Base-by-base conservation (phyloP, 2,888 invertebrate genomes). In the Mesorhabditis spiculigera region DNA sequence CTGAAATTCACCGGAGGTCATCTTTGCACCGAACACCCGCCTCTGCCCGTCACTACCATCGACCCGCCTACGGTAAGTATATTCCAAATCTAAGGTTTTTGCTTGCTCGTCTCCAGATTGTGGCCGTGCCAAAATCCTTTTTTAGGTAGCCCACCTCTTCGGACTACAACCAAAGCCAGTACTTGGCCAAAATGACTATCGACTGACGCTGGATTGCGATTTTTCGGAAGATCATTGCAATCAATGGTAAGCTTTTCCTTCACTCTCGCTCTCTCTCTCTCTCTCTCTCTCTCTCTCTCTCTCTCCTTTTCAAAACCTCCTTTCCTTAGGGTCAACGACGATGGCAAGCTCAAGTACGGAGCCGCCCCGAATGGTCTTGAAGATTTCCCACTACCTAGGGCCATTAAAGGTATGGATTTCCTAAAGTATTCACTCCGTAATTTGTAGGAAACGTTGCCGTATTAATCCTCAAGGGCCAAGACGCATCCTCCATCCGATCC, bases 201-300 rank as follows among this genome's bases (percentile, higher is more conserved):
- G 77, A 4, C 68, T 76, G 13, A 69, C 73, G 6, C 72, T 83
- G 0, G 74, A 79, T 58, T 84, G 84, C 66, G 79, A 82, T 50
- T 84, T 84, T 71, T 80, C 81, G 5, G 72, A 71, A n/a, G 84
- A 84, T 68, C 77, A 79, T 70, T 84, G 84, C 72, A 78, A 73
- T 71, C 84, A 84, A 65, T 84, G 84, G 84, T 50, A 13, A 13
- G 58, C 10, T 13, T n/a, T 3, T 50, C 28, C 28, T 3, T 28
- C 1, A 28, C 28, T 28, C 28, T 28, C 28, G 28, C 28, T 28
- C 28, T 28, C 1, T 28, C 28, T 28, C 28, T 28, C 28, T 28
- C 28, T 28, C 28, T 28, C 28, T 28, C 28, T 28, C 28, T 1
- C 28, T 28, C 28, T 28, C 28, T 28, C 28, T 28, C 28, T 28